Conservation (phyloP, 2,113 vertebrate species). For the Tragelaphus scriptus region DNA sequence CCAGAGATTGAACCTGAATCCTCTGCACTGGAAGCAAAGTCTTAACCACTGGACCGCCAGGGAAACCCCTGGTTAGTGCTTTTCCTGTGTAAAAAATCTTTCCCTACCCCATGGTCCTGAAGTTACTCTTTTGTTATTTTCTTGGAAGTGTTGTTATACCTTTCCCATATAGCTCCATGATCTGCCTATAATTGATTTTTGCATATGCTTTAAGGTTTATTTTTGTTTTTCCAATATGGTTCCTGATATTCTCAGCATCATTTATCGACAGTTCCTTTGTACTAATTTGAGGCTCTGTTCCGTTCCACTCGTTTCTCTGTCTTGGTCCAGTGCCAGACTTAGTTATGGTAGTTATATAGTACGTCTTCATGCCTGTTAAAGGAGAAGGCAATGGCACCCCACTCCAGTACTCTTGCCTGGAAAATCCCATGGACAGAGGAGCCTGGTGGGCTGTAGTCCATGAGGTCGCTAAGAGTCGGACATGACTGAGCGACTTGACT, state of each 20-base stretch:
- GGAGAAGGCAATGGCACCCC: too few relatives aligned
- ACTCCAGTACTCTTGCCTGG: too few relatives aligned
- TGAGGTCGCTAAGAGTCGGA: too few relatives aligned
- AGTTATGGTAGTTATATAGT: neutral
- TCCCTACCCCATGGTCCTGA: neutral
- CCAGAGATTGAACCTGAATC: neutral
- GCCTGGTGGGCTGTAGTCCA: too few relatives aligned
- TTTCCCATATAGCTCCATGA: neutral
- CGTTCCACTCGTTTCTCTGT: neutral
- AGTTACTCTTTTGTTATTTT: neutral
- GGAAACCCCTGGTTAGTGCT: neutral
- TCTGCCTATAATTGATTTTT: neutral
- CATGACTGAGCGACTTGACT: too few relatives aligned
- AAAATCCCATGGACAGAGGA: too few relatives aligned
- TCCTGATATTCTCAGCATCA: neutral
- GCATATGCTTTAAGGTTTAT: neutral
- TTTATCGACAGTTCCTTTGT: neutral
- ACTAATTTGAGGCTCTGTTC: neutral
- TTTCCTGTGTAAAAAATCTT: neutral
- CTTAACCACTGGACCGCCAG: neutral
- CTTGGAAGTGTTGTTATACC: neutral
- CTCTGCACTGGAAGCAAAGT: neutral
- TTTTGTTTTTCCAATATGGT: neutral
- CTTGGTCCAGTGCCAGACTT: neutral
- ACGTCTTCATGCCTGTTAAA: neutral